These are phyloP conservation scores for Eristalis pertinax DNA, from an alignment of 2,888 invertebrate species.

Conservation along the genomic window DNA sequence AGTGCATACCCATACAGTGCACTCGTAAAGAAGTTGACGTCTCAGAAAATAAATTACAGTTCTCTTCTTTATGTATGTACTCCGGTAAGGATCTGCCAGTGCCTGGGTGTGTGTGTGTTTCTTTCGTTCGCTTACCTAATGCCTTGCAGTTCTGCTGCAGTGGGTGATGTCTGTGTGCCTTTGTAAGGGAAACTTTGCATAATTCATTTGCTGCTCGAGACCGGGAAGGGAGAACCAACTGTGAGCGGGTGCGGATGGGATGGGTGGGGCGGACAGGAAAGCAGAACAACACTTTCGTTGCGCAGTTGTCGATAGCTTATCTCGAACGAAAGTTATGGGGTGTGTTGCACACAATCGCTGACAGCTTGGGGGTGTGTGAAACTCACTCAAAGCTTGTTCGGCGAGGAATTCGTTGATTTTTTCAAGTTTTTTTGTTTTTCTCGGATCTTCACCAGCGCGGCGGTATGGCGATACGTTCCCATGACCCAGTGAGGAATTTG, in stretches of 20 bases:
- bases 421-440: neutral
- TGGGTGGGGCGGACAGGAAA: neutral
- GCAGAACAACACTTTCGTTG: slow-evolving; percentile 57
- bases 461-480: neutral
- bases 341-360: slow-evolving; percentile 68
- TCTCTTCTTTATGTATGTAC: slow-evolving; percentile 16
- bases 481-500: neutral
- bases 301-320: slow-evolving; percentile 72
- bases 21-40: slow-evolving; percentile 72
- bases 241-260: neutral
- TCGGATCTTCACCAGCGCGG: neutral
- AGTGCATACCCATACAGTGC: slow-evolving; percentile 53
- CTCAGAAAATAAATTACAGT: slow-evolving; percentile 70
- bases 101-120: slow-evolving; percentile 9
- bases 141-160: slow-evolving; percentile 38
- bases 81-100: neutral
- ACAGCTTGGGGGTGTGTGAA: slow-evolving; percentile 63
- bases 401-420: neutral
- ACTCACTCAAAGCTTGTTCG: slow-evolving; percentile 37
- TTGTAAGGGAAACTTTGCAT: slow-evolving; percentile 59
- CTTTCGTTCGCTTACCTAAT: slow-evolving; percentile 61
- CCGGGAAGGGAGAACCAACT: neutral
- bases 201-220: slow-evolving; percentile 50
- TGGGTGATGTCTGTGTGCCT: slow-evolving; percentile 22
- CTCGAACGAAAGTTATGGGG: slow-evolving; percentile 66